These are phyloP conservation scores for Eclectus roratus DNA, from an alignment of 2,113 vertebrate species.

Conservation along the genomic window DNA sequence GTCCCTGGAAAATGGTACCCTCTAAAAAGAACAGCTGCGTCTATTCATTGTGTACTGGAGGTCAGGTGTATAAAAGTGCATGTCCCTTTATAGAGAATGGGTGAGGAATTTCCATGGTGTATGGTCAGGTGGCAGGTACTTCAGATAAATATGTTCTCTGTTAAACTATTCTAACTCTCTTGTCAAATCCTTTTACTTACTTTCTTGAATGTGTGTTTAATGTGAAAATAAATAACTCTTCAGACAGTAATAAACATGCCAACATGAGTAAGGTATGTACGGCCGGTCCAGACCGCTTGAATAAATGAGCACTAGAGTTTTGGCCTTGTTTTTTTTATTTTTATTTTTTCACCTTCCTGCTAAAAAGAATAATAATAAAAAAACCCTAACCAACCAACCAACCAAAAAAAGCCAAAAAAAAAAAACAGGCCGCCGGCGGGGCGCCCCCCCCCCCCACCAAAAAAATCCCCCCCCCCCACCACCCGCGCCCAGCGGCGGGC, in stretches of 20 bases:
- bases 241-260: neutral
- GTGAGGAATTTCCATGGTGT: neutral
- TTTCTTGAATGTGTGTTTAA: neutral
- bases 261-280: neutral
- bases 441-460: too few species aligned
- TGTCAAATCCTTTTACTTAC: neutral
- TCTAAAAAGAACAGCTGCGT: neutral
- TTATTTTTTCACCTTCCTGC: neutral
- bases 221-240: neutral
- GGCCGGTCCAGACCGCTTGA: neutral
- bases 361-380: neutral
- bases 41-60: rapidly evolving
- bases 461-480: too few species aligned
- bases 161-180: neutral
- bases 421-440: too few species aligned
- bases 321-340: neutral
- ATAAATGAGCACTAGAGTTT: neutral
- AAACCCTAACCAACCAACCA: too few species aligned
- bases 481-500: too few species aligned
- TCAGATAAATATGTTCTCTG: neutral
- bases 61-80: neutral
- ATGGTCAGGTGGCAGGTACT: neutral
- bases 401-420: rapidly evolving
- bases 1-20: neutral
- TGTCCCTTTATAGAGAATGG: neutral